These are phyloP conservation scores for Euthynnus affinis DNA, from an alignment of 2,797 vertebrate species.

Conservation along the genomic window DNA sequence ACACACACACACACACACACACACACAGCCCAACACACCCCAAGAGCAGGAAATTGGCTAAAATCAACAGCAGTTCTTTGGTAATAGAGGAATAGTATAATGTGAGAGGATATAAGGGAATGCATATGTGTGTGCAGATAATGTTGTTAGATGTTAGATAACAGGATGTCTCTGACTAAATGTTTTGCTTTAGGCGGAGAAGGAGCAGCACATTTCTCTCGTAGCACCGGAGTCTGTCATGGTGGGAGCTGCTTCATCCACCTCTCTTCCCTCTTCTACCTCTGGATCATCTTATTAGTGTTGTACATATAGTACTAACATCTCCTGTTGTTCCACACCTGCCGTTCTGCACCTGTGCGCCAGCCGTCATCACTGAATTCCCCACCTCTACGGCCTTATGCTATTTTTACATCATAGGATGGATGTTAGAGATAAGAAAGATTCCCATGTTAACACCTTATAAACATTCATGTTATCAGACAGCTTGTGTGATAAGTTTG, in stretches of 20 bases:
- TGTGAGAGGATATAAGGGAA: constrained; percentile 50
- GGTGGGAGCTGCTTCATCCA: constrained; percentile 50
- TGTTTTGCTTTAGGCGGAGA: constrained; percentile 64
- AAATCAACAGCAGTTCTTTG: constrained; percentile 67
- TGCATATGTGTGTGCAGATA: constrained; percentile 77
- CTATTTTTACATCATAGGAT: no score
- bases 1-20: background rate
- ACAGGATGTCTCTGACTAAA: constrained; percentile 72
- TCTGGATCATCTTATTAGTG: constrained; percentile 47
- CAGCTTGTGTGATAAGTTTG: no score
- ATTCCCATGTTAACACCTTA: no score
- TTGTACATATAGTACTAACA: background rate
- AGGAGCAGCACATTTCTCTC: constrained; percentile 46
- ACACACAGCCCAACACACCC: constrained; percentile 8
- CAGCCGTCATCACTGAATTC: constrained; percentile 23
- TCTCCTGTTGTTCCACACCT: constrained; percentile 18
- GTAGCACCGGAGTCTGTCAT: constrained; percentile 41
- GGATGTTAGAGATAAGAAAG: no score
- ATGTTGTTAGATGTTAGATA: constrained; percentile 79
- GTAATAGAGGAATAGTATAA: constrained; percentile 73
- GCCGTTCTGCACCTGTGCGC: constrained; percentile 47
- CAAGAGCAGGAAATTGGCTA: constrained; percentile 61
- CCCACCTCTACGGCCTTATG: background rate
- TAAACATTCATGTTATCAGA: no score
- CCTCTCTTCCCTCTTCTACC: constrained; percentile 29